phyloP scores from a whole-genome alignment of 2,797 vertebrate genomes.

The Mormyrops attenuatus region DNA sequence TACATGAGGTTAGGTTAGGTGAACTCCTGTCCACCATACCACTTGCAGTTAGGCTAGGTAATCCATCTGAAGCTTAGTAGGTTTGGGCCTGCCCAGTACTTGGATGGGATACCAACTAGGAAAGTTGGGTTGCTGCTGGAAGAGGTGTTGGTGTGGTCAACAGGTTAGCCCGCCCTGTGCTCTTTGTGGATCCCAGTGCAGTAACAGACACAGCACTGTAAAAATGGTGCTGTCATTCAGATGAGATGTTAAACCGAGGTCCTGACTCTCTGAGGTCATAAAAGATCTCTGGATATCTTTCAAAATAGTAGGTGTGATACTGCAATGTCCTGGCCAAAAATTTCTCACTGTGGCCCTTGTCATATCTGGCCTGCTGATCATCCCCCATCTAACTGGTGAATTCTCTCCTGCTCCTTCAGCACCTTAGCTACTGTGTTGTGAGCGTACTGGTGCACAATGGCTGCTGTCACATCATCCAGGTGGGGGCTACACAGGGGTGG shows the following conservation, averaged over 20 bases:
- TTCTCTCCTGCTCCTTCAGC: background rate
- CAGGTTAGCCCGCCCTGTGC: background rate
- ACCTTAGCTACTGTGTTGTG: background rate
- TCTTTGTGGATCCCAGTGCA: background rate
- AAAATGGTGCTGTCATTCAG: background rate
- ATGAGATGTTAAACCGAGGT: background rate
- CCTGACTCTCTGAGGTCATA: background rate
- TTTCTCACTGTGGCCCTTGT: background rate
- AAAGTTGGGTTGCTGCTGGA: background rate
- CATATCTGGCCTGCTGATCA: background rate
- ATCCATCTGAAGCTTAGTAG: background rate
- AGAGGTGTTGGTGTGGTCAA: background rate
- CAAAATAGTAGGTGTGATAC: background rate
- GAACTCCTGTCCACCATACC: background rate
- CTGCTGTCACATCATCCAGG: background rate
- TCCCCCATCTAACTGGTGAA: background rate
- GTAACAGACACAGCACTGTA: background rate
- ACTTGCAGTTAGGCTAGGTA: background rate
- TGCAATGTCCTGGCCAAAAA: background rate
- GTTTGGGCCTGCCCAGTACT: background rate
- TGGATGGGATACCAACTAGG: background rate
- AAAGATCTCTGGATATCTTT: background rate
- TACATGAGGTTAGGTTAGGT: background rate
- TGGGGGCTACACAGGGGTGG: background rate
- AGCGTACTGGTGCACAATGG: background rate